phyloP scores from a whole-genome alignment of 2,888 invertebrate genomes.

The Deilephila elpenor region DNA sequence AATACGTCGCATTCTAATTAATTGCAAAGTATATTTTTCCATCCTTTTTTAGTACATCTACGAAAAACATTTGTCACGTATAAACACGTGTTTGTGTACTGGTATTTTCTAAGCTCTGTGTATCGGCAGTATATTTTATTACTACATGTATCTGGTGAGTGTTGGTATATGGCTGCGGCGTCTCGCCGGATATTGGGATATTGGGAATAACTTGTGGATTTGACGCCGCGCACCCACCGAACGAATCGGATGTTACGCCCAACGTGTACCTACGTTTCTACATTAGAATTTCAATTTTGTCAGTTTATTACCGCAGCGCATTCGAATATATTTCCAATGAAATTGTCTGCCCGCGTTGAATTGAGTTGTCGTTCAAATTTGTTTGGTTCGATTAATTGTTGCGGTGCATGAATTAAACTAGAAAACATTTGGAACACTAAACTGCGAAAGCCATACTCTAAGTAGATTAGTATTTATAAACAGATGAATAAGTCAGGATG shows the following conservation, averaged over 20 bases:
- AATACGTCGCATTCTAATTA: too few relatives aligned
- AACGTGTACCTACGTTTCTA: slow-evolving; percentile 18
- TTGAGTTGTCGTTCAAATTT: slow-evolving; percentile 1
- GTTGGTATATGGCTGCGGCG: slow-evolving; percentile 48
- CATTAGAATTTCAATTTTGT: slow-evolving; percentile 27
- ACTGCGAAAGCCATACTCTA: too few relatives aligned
- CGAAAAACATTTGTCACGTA: too few relatives aligned
- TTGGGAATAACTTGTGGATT: slow-evolving; percentile 68
- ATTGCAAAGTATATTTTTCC: too few relatives aligned
- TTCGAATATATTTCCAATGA: slow-evolving; percentile 7
- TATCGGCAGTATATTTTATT: slow-evolving; percentile 61
- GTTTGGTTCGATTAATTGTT: not conserved
- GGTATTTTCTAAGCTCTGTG: slow-evolving; percentile 44
- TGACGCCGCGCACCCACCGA: slow-evolving; percentile 47
- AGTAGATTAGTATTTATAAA: too few relatives aligned
- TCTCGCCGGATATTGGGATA: slow-evolving; percentile 64
- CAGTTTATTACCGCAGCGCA: slow-evolving; percentile 18
- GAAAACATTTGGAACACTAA: too few relatives aligned
- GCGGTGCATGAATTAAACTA: too few relatives aligned
- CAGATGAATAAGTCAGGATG: too few relatives aligned
- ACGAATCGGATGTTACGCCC: slow-evolving; percentile 40
- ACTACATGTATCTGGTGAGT: slow-evolving; percentile 48
- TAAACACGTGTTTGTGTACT: slow-evolving; percentile 18
- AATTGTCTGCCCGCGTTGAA: not conserved
- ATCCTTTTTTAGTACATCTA: too few relatives aligned